Percentiles rank a stretch among this genome's conserved stretches.
These are phyloP conservation scores for Mus pahari DNA, from an alignment of 2,113 vertebrate genomes.

Conservation along the genomic window DNA sequence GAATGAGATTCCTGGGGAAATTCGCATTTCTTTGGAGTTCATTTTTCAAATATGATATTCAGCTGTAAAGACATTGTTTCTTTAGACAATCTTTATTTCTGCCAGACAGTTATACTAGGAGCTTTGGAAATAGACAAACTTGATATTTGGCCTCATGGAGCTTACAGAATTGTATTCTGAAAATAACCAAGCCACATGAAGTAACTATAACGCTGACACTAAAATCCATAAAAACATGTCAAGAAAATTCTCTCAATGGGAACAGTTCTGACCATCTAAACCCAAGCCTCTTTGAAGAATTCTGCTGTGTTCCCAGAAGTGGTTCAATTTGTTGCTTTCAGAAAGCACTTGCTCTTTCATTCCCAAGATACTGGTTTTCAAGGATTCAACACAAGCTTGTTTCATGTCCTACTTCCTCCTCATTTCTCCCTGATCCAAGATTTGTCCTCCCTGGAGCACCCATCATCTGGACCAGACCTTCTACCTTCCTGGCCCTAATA, in stretches of 20 bases:
- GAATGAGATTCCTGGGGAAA: neutral
- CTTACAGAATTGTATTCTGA: constrained; percentile 29
- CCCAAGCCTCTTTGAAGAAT: neutral
- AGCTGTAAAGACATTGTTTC: neutral
- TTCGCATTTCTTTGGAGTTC: neutral
- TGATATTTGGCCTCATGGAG: constrained; percentile 7
- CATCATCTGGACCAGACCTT: constrained; percentile 67
- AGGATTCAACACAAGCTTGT: neutral
- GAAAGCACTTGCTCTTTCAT: neutral
- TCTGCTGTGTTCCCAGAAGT: neutral
- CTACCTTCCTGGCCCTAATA: constrained; percentile 67
- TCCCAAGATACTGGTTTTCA: neutral
- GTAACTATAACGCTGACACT: constrained; percentile 45
- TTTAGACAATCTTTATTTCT: neutral
- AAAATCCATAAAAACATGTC: neutral
- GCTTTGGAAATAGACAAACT: constrained; percentile 45
- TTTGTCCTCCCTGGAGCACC: constrained; percentile 48
- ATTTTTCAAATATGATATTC: neutral
- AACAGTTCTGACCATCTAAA: neutral
- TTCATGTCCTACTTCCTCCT: constrained; percentile 13
- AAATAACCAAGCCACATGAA: constrained; percentile 58
- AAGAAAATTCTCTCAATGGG: constrained; percentile 5
- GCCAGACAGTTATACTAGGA: neutral
- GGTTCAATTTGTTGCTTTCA: neutral
- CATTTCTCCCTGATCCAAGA: constrained; percentile 35